Evolutionary conservation across 2,888 invertebrate species (phyloP), one percentile per base, ranked within the genome.

Genomic region (Shargacucullia verbasci): DNA sequence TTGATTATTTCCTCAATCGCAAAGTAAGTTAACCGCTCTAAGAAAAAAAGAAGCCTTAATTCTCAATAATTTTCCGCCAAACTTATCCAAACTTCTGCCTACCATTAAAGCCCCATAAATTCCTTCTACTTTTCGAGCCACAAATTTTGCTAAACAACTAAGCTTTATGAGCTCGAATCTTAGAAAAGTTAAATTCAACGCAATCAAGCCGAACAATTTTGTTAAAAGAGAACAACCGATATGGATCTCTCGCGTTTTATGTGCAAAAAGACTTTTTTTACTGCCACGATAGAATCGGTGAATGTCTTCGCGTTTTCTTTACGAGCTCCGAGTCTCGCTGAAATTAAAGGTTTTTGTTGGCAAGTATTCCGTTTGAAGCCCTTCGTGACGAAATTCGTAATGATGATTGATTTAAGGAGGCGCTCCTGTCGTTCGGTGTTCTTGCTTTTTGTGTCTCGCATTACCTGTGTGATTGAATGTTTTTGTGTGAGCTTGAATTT

Each of bases 241-340:
- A 74, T 57, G 53, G 58, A 83, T 82, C 81, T 80, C 46, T 49
- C 29, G 56, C 62, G 47, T 72, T 81, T 78, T 79, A 77, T 67
- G 71, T 73, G 67, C 57, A 65, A 67, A 58, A 69, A 66, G 59
- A 64, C 64, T 78, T 81, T 80, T 79, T 77, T 81, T 82, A 80
- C 79, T 73, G 76, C 67, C 46, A 50, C 69, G 78, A 82, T 82
- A 79, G 78, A 73, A 80, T 80, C 76, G 70, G 65, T 31, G 57
- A 80, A 80, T 78, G 74, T 73, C 73, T 54, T 59, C 61, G 66
- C 68, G 80, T 73, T 78, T 76, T 80, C 78, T 83, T 84, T 83
- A 85, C 75, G 79, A 76, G 53, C 39, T 55, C 53, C 60, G 56
- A 63, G 62, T 66, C 70, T 68, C 45, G 70, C 57, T 41, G 54